Evolutionary conservation across 2,113 vertebrate species (phyloP), one percentile per base, ranked within the genome.

Genomic region (Macquaria australasica): DNA sequence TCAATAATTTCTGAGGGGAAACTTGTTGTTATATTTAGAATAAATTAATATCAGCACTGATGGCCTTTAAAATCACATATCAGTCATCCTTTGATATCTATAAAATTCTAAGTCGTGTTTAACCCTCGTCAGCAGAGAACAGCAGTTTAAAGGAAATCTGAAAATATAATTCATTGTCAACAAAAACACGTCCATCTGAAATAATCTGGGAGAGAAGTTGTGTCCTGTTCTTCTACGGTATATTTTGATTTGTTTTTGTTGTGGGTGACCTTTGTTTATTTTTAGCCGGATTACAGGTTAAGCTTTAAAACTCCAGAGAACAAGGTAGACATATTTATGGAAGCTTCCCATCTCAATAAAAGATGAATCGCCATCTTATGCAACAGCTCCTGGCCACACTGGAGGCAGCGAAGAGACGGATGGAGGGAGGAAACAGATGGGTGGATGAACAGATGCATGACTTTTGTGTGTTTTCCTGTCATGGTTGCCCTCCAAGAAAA

Each of bases 291-390:
- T 86, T 73, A 69, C 78, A 82, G 79, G 50, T 90, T 43, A 72
- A 48, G 83, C 77, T 90, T 90, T 85, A 41, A 87, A 71, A 89
- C 74, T 85, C 66, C 63, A 59, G 69, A 88, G 75, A 87, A 91
- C 39, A 73, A 85, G 78, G 81, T 70, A 72, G 88, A 87, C 76
- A 28, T 92, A 90, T 94, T 93, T 90, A 90, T 91, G 85, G 88
- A 88, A 53, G 73, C 86, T 71, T 84, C 77, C 63, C 74, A 37
- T 88, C 84, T 90, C 86, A 91, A 89, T 93, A 90, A 93, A 93
- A 89, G 84, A 94, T 93, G 84, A 91, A 89, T 82, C 43, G 43
- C 68, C 70, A 43, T 74, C 81, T 93, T 93, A 94, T 69, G 92
- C 89, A 94, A 93, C 87, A 37, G 12, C 79, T 80, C 82, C 78